Percentiles rank a stretch among this genome's conserved stretches.
Evolutionary conservation across 2,888 invertebrate species (phyloP).

Genomic region (Oasisia sp.): DNA sequence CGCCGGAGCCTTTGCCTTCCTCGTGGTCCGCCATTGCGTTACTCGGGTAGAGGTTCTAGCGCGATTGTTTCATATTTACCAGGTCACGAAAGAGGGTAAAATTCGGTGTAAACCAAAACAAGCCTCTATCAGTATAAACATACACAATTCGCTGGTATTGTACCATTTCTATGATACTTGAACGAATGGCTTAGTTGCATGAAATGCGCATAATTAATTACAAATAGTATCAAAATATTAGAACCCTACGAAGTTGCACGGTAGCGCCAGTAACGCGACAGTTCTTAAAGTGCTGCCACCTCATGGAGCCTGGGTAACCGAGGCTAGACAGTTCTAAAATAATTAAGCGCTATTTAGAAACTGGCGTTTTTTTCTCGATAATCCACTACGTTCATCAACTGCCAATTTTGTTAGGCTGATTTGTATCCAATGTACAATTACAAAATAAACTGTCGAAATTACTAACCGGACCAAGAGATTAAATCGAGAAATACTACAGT

Average conservation of each 20-base stretch:
- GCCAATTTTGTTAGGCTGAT: no score
- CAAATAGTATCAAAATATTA: no score
- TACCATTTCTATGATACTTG: not conserved
- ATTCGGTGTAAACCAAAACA: not conserved
- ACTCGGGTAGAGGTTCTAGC: conserved; percentile 13
- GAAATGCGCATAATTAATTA: not conserved
- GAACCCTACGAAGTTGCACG: not conserved
- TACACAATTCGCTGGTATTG: not conserved
- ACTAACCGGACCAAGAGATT: no score
- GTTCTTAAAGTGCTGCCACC: no score
- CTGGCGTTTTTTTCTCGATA: no score
- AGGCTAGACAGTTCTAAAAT: no score
- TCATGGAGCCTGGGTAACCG: no score
- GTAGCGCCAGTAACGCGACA: conserved; percentile 10
- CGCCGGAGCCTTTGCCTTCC: conserved; percentile 23
- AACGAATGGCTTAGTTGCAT: not conserved
- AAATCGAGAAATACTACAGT: no score
- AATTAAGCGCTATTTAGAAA: no score
- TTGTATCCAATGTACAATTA: no score
- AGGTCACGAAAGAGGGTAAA: not conserved
- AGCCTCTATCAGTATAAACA: not conserved
- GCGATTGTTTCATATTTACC: not conserved
- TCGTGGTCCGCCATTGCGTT: conserved; percentile 27
- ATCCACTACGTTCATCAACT: no score
- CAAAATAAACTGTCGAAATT: no score